phyloP scores from a whole-genome alignment of 2,797 vertebrate genomes.

The Dicrostonyx torquatus region DNA sequence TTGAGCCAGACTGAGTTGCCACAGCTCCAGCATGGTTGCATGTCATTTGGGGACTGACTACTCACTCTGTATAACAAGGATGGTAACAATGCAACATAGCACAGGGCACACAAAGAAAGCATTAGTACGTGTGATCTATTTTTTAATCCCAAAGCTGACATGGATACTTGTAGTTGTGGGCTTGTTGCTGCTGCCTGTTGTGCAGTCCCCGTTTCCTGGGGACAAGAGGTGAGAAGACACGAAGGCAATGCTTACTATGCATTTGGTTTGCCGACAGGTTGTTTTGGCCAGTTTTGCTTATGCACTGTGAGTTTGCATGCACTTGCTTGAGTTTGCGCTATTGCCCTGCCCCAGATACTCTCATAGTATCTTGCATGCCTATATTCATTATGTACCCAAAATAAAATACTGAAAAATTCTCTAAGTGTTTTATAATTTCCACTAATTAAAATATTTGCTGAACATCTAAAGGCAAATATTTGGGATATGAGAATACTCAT shows the following conservation, averaged over 20 bases:
- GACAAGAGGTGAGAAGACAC: too few species aligned
- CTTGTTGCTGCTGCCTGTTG: too few species aligned
- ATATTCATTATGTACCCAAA: not conserved
- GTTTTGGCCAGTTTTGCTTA: too few species aligned
- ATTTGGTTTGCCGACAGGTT: too few species aligned
- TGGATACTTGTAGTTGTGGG: too few species aligned
- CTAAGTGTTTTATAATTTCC: not conserved
- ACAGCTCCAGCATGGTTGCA: not conserved
- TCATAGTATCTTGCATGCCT: not conserved
- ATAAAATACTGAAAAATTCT: slow-evolving; percentile 36
- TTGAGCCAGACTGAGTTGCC: not conserved
- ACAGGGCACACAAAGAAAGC: not conserved
- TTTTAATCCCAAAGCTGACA: slow-evolving; percentile 3
- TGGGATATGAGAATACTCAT: slow-evolving; percentile 43
- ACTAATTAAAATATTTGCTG: slow-evolving; percentile 42
- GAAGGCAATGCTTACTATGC: too few species aligned
- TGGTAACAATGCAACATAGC: not conserved
- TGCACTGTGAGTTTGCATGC: too few species aligned
- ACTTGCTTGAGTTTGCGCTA: too few species aligned
- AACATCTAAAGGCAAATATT: slow-evolving; percentile 12
- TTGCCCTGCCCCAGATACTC: not conserved
- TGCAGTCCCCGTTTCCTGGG: too few species aligned
- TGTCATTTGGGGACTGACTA: not conserved
- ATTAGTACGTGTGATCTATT: not conserved
- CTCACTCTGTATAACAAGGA: not conserved